phyloP scores from a whole-genome alignment of 1,140 invertebrate species.

The Pogonognathellus flavescens region DNA sequence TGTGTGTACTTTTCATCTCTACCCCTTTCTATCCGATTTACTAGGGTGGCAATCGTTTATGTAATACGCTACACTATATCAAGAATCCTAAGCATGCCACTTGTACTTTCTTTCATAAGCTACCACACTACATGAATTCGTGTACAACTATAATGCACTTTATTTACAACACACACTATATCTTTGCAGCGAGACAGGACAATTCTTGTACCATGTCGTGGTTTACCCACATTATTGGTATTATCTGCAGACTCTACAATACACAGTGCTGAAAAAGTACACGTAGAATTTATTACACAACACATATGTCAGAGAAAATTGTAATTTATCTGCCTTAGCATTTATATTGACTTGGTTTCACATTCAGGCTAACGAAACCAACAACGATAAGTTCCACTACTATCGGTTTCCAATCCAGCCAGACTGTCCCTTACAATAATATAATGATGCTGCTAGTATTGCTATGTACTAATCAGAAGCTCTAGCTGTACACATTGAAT shows the following conservation, averaged over 20 bases:
- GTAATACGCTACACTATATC: neutral
- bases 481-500: too few species aligned
- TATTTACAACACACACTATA: neutral
- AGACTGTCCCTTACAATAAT: neutral
- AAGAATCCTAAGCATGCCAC: neutral
- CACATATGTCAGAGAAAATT: neutral
- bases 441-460: too few species aligned
- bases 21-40: slow-evolving; percentile 31
- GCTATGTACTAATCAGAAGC: too few species aligned
- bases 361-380: neutral
- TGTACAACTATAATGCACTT: neutral
- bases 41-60: slow-evolving; percentile 36
- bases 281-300: neutral
- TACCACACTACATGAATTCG: neutral
- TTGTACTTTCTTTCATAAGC: neutral
- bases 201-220: neutral
- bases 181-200: neutral
- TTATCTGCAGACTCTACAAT: neutral
- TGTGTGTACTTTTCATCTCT: slow-evolving; percentile 5
- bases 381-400: neutral
- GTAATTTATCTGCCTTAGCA: neutral
- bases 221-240: neutral
- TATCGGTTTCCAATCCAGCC: slow-evolving; percentile 18
- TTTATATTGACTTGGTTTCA: neutral
- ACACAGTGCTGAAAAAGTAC: neutral